Evolutionary conservation across 2,113 vertebrate species (phyloP).

Genomic region (Protobothrops flavoviridis): DNA sequence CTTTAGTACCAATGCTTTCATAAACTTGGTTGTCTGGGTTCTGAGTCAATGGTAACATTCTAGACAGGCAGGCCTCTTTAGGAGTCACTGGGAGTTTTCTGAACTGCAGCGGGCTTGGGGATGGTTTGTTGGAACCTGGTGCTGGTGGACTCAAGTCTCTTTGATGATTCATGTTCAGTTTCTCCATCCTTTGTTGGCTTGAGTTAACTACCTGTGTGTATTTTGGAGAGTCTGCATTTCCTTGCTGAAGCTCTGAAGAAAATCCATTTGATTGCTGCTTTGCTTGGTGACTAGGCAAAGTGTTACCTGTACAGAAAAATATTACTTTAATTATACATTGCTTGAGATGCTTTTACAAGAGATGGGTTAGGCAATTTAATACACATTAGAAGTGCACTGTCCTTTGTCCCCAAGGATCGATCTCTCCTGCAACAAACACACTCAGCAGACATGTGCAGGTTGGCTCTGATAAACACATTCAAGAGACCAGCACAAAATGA

Average conservation of each 20-base stretch:
- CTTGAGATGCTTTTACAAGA: neutral
- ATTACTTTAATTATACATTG: neutral
- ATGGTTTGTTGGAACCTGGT: accelerated
- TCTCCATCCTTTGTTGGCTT: neutral
- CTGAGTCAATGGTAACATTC: accelerated
- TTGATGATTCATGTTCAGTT: too few relatives aligned
- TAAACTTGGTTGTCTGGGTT: constrained; percentile 14
- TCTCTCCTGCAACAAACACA: neutral
- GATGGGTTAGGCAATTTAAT: neutral
- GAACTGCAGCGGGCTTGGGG: neutral
- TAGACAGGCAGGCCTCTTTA: accelerated
- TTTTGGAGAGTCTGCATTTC: neutral
- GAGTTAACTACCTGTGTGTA: too few relatives aligned
- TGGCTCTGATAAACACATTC: neutral
- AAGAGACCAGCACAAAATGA: neutral
- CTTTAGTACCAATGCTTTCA: constrained; percentile 32
- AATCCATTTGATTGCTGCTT: neutral
- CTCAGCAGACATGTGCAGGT: neutral
- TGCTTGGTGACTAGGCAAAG: neutral
- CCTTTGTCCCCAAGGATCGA: neutral
- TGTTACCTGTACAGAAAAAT: constrained; percentile 9
- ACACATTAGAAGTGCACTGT: neutral
- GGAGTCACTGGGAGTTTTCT: constrained; percentile 38
- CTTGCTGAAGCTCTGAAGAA: neutral
- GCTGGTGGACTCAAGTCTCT: accelerated